phyloP scores from a whole-genome alignment of 2,888 invertebrate genomes.

The Choreutis nemorana region DNA sequence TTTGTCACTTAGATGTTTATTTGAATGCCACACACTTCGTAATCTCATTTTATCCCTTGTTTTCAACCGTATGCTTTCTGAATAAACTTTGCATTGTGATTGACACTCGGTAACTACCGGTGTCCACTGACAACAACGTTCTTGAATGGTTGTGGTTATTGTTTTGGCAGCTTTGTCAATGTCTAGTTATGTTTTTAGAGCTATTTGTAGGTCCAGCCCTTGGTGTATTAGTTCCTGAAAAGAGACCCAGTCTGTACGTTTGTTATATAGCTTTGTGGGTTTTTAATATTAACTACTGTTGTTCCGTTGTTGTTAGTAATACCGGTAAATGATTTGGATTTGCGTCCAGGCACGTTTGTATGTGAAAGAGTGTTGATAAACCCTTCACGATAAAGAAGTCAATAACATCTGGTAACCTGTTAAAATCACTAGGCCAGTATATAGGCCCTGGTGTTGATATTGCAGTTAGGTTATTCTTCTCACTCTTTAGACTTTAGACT shows the following conservation, averaged over 20 bases:
- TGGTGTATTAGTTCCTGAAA: slow-evolving; percentile 9
- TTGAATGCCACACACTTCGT: slow-evolving; percentile 10
- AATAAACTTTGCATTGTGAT: too few relatives aligned
- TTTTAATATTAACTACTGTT: slow-evolving; percentile 1
- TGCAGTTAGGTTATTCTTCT: too few relatives aligned
- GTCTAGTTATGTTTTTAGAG: slow-evolving; percentile 7
- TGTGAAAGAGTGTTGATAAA: too few relatives aligned
- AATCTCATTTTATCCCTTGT: slow-evolving; percentile 10
- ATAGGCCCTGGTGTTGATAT: too few relatives aligned
- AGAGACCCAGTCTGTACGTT: slow-evolving; percentile 11
- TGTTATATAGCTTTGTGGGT: slow-evolving; percentile 6
- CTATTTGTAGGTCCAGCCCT: slow-evolving; percentile 5
- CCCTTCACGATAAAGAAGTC: too few relatives aligned
- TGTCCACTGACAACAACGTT: slow-evolving; percentile 1
- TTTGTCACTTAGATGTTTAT: slow-evolving; percentile 9
- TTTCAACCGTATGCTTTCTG: slow-evolving; percentile 7
- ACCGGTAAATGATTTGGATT: slow-evolving; percentile 14
- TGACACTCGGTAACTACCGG: too few relatives aligned
- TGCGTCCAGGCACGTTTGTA: too few relatives aligned
- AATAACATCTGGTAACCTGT: too few relatives aligned
- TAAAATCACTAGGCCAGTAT: too few relatives aligned
- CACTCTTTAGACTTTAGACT: too few relatives aligned
- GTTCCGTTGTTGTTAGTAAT: slow-evolving; percentile 10
- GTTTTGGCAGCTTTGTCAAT: slow-evolving; percentile 4
- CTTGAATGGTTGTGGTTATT: slow-evolving; percentile 5